These are phyloP conservation scores for Diachasmimorpha longicaudata DNA, from an alignment of 1,140 invertebrate genomes.

Conservation along the genomic window DNA sequence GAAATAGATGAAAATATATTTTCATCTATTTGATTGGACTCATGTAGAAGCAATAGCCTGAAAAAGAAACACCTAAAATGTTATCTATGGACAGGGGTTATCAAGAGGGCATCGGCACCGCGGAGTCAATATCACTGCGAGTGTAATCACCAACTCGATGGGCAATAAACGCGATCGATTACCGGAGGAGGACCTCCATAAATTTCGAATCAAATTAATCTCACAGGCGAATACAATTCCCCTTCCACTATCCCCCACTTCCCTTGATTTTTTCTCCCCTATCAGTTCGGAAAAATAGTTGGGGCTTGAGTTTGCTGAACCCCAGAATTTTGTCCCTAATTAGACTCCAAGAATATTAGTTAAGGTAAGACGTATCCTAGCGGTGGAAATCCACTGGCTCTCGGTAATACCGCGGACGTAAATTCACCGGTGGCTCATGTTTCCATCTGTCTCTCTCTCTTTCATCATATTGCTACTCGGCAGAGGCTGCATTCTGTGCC, in stretches of 20 bases:
- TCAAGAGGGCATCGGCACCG: neutral
- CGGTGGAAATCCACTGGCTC: conserved; percentile 42
- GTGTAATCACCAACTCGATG: conserved; percentile 33
- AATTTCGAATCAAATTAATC: too few relatives aligned
- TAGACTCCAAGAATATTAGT: conserved; percentile 52
- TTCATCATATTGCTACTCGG: too few relatives aligned
- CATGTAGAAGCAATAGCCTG: too few relatives aligned
- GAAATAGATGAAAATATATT: too few relatives aligned
- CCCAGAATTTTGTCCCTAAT: conserved; percentile 40
- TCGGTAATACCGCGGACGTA: conserved; percentile 43
- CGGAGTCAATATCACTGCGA: conserved; percentile 30
- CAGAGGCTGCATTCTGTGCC: too few relatives aligned
- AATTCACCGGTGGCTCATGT: conserved; percentile 24
- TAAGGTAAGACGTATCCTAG: conserved; percentile 38
- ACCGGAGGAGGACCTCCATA: neutral
- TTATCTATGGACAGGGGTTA: neutral
- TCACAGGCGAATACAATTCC: too few relatives aligned
- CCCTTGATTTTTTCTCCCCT: neutral
- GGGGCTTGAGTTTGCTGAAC: neutral
- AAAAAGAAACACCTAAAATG: too few relatives aligned
- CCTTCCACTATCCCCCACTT: too few relatives aligned
- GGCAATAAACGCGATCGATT: conserved; percentile 35
- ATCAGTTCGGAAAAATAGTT: conserved; percentile 1
- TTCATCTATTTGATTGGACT: too few relatives aligned
- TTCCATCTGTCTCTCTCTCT: too few relatives aligned